Evolutionary conservation across 2,797 vertebrate genomes (phyloP).

Genomic region (Sibirionetta formosa): DNA sequence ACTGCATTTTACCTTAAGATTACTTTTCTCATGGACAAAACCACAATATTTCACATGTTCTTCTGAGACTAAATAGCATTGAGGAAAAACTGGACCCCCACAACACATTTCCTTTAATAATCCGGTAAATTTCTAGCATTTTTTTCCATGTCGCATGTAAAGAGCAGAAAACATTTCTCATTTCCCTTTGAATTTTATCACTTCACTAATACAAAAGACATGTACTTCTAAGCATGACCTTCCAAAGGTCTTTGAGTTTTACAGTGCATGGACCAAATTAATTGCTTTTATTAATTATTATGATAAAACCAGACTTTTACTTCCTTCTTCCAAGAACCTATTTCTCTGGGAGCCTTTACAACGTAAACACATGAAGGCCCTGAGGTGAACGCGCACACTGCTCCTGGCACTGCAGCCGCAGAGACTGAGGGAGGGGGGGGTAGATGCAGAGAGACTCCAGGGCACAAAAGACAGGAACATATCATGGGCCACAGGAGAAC

Average conservation of each 20-base stretch:
- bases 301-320: slow-evolving; percentile 46
- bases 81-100: neutral
- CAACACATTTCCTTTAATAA: neutral
- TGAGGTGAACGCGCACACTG: neutral
- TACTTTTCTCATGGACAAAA: neutral
- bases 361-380: neutral
- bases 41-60: neutral
- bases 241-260: slow-evolving; percentile 47
- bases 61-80: neutral
- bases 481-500: neutral
- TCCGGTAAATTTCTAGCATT: neutral
- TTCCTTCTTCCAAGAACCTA: slow-evolving; percentile 19
- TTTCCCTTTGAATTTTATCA: slow-evolving; percentile 51
- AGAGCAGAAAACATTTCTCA: slow-evolving; percentile 30
- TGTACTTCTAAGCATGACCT: slow-evolving; percentile 54
- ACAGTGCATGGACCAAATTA: neutral
- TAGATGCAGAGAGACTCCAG: neutral
- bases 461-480: neutral
- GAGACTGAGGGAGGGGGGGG: rapidly evolving
- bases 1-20: neutral
- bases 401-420: rapidly evolving
- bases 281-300: slow-evolving; percentile 65
- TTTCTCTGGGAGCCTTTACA: slow-evolving; percentile 9
- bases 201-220: slow-evolving; percentile 46
- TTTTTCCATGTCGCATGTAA: neutral